Percentiles rank a stretch among this genome's conserved stretches.
Evolutionary conservation across 1,140 invertebrate genomes (phyloP).

Genomic region (Polyergus mexicanus): DNA sequence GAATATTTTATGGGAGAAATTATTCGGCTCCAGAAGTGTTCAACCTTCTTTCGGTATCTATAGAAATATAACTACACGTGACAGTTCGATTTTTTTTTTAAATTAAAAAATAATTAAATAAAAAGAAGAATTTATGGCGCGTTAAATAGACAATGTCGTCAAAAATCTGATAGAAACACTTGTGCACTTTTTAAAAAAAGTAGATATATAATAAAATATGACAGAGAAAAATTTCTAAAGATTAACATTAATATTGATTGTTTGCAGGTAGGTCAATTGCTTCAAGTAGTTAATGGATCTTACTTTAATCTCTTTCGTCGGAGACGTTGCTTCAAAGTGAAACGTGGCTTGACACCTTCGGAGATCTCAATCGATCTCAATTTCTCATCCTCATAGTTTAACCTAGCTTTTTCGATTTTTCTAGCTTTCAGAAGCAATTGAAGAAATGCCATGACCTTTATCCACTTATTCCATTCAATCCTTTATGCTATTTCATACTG

Average conservation of each 20-base stretch:
- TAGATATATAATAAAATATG: slow-evolving; percentile 28
- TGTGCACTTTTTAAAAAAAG: neutral
- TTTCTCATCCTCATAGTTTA: slow-evolving; percentile 86
- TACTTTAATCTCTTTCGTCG: slow-evolving; percentile 81
- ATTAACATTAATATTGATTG: slow-evolving; percentile 31
- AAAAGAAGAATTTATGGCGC: neutral
- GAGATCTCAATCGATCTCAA: slow-evolving; percentile 84
- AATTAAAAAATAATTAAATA: neutral
- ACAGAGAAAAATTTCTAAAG: neutral
- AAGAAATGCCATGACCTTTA: slow-evolving; percentile 81
- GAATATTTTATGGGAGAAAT: slow-evolving; percentile 79
- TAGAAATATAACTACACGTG: neutral
- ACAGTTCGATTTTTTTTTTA: neutral
- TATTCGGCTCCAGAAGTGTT: slow-evolving; percentile 78
- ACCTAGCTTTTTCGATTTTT: slow-evolving; percentile 83
- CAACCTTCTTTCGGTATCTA: slow-evolving; percentile 83
- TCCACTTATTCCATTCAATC: neutral
- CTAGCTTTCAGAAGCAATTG: slow-evolving; percentile 84
- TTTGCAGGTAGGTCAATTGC: neutral
- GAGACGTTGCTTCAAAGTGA: slow-evolving; percentile 84
- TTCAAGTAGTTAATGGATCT: neutral
- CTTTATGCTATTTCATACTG: slow-evolving; percentile 17
- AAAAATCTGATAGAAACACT: neutral
- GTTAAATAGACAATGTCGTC: neutral
- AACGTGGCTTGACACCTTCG: slow-evolving; percentile 80